Conservation (phyloP, 2,113 vertebrate genomes). For the Tapirus terrestris region DNA sequence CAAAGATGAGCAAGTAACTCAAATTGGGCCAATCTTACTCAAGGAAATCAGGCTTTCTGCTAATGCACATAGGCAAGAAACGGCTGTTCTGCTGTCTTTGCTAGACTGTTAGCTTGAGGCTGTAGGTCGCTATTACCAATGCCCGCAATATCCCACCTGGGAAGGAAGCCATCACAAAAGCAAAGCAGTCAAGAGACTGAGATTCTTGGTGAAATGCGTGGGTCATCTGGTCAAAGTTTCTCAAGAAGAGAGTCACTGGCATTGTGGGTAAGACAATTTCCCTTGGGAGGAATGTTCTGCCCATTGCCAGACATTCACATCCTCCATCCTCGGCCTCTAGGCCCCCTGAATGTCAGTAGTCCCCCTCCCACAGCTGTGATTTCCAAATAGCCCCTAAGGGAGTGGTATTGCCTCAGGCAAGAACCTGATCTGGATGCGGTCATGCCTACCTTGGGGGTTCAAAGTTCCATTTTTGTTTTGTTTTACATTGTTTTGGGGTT, state of each 20-base stretch:
- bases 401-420: neutral
- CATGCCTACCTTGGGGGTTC: too few species aligned
- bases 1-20: neutral
- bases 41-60: neutral
- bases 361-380: neutral
- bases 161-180: neutral
- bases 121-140: too few species aligned
- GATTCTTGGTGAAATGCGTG: too few species aligned
- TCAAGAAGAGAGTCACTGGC: neutral
- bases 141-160: neutral
- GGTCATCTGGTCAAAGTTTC: neutral
- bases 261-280: neutral
- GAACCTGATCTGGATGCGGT: too few species aligned
- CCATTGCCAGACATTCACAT: neutral
- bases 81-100: rapidly evolving
- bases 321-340: too few species aligned
- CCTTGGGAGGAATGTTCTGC: neutral
- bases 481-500: neutral
- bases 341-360: neutral
- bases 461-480: neutral
- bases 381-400: neutral
- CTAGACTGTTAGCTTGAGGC: neutral
- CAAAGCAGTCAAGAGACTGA: neutral
- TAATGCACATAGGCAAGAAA: neutral
- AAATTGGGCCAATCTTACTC: too few species aligned